Base-by-base conservation (phyloP, 1,140 invertebrate genomes). In the Vollenhovia emeryi region DNA sequence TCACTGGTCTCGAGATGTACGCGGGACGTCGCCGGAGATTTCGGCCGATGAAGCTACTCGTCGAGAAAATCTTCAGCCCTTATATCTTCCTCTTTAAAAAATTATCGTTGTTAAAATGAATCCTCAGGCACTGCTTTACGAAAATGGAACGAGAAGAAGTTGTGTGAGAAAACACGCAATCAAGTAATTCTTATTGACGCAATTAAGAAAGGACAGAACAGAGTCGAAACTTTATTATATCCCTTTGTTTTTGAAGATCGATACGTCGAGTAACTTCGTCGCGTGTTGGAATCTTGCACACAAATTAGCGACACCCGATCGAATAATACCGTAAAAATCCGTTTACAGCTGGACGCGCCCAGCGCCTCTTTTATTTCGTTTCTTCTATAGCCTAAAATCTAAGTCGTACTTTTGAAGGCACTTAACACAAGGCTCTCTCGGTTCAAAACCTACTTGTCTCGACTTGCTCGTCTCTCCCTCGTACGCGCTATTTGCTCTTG, bases 381-480 rank as follows among this genome's bases (percentile, higher is more conserved):
- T 84, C 83, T 80, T 92, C 68, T 93, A 90, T 92, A 94, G 92
- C 89, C 94, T 95, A 95, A 94, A 93, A 91, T 94, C 94, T 95
- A 95, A 93, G 85, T 94, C 93, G 92, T 95, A 95, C 90, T 94
- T 66, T 66, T 94, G 91, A 95, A 95, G 94, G 94, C 94, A 95
- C 94, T 95, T 95, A 93, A 95, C 92, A 93, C 93, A 95, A 95
- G 94, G 94, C 94, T 95, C 92, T 93, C 93, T 93, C 92, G 92
- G 90, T 94, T 94, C 76, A 89, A 87, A 88, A 91, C 40, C 84
- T 92, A 86, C 57, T 73, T 86, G 82, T 87, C 90, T 91, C 82
- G 83, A 87, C 86, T 73, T 75, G 80, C 79, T 45, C 43, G 64
- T 52, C 64, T 74, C 45, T 73, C 36, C 52, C 78, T 73, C 74